A percentile compares a stretch with the other conserved stretches of the same genome.
These are phyloP conservation scores for Paratilapia polleni DNA, from an alignment of 2,113 vertebrate species.

Conservation along the genomic window DNA sequence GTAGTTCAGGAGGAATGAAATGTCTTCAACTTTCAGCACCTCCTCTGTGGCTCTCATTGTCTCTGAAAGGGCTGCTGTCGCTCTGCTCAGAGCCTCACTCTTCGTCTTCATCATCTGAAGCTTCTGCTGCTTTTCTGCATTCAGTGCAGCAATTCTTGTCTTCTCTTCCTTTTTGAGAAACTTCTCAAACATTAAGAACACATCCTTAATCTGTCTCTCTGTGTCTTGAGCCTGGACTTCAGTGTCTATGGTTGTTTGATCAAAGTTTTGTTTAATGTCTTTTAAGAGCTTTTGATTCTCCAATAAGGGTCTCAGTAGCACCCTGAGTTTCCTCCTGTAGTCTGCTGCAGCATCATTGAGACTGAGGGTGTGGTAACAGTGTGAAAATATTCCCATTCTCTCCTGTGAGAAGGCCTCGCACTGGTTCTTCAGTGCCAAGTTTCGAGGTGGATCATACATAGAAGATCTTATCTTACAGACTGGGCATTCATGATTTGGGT, in stretches of 20 bases:
- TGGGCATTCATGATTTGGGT: fast-evolving
- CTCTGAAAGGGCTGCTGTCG: not conserved
- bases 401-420: not conserved
- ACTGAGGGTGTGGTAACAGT: slow-evolving; percentile 2
- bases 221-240: not conserved
- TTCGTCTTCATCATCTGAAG: not conserved
- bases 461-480: not conserved
- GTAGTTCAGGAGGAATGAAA: slow-evolving; percentile 13
- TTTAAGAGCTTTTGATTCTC: not conserved
- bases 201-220: not conserved
- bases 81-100: not conserved
- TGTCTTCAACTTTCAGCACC: not conserved
- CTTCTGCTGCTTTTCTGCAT: not conserved
- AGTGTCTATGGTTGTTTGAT: slow-evolving; percentile 8
- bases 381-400: not conserved
- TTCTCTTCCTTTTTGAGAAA: slow-evolving; percentile 20
- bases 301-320: not conserved
- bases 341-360: slow-evolving; percentile 5
- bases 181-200: slow-evolving; percentile 12
- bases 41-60: not conserved
- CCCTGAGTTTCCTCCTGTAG: not conserved
- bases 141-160: slow-evolving; percentile 17
- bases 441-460: not conserved
- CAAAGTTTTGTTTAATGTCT: not conserved
- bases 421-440: slow-evolving; percentile 9